These are phyloP conservation scores for Microctonus aethiopoides DNA, from an alignment of 2,888 invertebrate genomes.

Conservation along the genomic window DNA sequence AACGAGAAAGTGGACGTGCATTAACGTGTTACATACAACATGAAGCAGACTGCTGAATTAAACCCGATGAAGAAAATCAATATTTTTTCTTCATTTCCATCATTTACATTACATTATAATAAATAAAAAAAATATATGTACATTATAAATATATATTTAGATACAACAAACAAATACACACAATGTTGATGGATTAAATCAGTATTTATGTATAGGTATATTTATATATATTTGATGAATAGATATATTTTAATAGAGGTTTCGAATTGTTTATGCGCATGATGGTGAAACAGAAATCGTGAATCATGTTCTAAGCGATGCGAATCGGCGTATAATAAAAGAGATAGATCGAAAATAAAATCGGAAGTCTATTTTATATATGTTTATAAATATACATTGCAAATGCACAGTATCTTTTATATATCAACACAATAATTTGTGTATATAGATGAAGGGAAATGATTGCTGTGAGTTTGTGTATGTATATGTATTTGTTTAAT, in stretches of 20 bases:
- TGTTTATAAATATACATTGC: too few relatives aligned
- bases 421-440: too few relatives aligned
- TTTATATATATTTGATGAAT: too few relatives aligned
- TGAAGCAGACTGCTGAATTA: background rate
- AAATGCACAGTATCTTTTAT: too few relatives aligned
- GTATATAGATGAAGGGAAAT: too few relatives aligned
- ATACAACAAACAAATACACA: too few relatives aligned
- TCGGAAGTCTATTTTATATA: background rate
- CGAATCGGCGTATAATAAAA: background rate
- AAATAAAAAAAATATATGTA: too few relatives aligned
- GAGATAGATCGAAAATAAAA: background rate
- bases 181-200: background rate
- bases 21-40: conserved; percentile 5
- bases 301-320: background rate
- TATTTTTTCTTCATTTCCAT: background rate
- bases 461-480: too few relatives aligned
- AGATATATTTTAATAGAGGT: background rate
- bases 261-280: background rate
- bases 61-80: background rate
- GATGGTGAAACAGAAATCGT: background rate
- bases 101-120: background rate
- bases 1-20: conserved; percentile 15
- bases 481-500: too few relatives aligned
- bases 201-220: too few relatives aligned
- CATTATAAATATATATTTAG: too few relatives aligned